A percentile compares a stretch with the other conserved stretches of the same genome.
Conservation (phyloP, 2,797 vertebrate genomes). For the Thaleichthys pacificus region DNA sequence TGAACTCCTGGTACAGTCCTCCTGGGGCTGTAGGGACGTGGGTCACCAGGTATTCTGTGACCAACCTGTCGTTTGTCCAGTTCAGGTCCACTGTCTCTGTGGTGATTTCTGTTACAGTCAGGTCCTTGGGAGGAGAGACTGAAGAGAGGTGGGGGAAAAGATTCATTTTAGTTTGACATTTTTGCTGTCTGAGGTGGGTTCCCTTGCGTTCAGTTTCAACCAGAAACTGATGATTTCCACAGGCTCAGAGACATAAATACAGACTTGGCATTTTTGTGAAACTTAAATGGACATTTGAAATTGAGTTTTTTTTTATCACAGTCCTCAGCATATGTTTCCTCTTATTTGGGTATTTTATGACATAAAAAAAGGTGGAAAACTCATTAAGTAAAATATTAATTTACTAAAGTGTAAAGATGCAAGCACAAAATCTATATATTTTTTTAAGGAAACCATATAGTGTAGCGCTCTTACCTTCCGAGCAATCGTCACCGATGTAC, state of each 20-base stretch:
- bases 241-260: conserved; percentile 43
- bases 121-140: conserved; percentile 92
- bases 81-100: conserved; percentile 84
- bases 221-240: conserved; percentile 48
- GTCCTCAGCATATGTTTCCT: too few species aligned
- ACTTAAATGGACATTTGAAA: conserved; percentile 11
- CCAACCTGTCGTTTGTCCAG: conserved; percentile 90
- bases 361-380: not conserved
- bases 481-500: conserved; percentile 82
- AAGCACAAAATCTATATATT: not conserved
- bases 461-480: conserved; percentile 67
- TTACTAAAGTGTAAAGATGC: not conserved
- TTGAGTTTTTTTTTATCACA: not conserved
- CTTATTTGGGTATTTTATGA: not conserved
- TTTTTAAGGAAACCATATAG: conserved; percentile 1
- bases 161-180: conserved; percentile 25
- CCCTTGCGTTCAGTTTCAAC: conserved; percentile 19
- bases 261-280: conserved; percentile 7
- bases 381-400: not conserved
- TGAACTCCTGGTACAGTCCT: conserved; percentile 84
- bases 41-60: conserved; percentile 85
- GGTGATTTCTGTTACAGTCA: conserved; percentile 82
- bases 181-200: conserved; percentile 35
- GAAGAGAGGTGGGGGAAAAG: conserved; percentile 19
- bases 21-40: conserved; percentile 83